A percentile compares a stretch with the other conserved stretches of the same genome.
Evolutionary conservation across 1,140 invertebrate species (phyloP).

Genomic region (Drosophila virilis): DNA sequence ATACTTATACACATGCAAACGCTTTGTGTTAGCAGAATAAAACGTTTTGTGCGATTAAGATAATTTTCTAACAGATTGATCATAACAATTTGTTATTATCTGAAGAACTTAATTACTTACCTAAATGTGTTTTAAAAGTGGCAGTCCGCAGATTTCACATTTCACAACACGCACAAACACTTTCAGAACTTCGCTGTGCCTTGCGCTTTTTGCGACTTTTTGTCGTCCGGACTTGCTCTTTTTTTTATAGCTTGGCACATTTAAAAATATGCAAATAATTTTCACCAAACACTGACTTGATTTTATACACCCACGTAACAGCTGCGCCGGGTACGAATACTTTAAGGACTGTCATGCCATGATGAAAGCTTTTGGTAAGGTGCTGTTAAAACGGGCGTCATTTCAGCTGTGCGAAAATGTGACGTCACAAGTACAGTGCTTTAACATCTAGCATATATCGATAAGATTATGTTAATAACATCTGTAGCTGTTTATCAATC

Average conservation of each 20-base stretch:
- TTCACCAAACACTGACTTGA: conserved; percentile 10
- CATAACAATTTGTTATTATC: too few relatives aligned
- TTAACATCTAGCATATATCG: conserved; percentile 11
- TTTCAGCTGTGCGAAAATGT: conserved; percentile 1
- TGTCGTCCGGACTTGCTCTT: neutral
- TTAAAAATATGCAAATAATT: conserved; percentile 12
- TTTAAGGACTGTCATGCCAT: conserved; percentile 45
- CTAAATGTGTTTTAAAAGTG: neutral
- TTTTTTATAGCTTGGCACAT: conserved; percentile 12
- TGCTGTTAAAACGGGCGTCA: neutral
- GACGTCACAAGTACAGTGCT: conserved; percentile 1
- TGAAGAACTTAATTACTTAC: conserved; percentile 3
- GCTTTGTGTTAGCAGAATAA: neutral
- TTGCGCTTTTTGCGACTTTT: conserved; percentile 15
- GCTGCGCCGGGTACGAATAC: conserved; percentile 25
- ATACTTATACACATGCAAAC: conserved; percentile 3
- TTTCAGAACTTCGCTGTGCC: conserved; percentile 14
- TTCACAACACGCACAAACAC: conserved; percentile 10
- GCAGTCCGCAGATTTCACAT: conserved; percentile 1
- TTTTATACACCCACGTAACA: conserved; percentile 40
- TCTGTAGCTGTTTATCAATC: neutral
- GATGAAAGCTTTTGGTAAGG: conserved; percentile 3
- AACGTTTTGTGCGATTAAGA: neutral
- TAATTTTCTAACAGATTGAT: neutral
- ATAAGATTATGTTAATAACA: neutral